Conservation (phyloP, 2,888 invertebrate genomes). For the Agonum fuliginosum region DNA sequence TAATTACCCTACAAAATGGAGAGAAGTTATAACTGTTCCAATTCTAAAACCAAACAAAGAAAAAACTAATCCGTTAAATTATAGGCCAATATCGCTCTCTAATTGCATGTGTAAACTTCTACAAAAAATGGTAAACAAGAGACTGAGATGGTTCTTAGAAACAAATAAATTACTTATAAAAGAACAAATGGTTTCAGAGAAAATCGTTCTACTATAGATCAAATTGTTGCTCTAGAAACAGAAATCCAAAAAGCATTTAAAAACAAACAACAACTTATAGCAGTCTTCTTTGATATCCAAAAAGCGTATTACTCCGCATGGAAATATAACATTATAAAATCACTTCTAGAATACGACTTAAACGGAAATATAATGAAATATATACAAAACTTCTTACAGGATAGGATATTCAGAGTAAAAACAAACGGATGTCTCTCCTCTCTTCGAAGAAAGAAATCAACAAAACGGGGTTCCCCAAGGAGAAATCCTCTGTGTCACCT, state of each 20-base stretch:
- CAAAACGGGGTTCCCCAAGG: conserved; percentile 33
- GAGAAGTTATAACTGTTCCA: conserved; percentile 3
- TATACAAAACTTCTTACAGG: background rate
- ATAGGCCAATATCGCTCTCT: conserved; percentile 50
- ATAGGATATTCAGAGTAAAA: conserved; percentile 27
- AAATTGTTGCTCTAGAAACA: background rate
- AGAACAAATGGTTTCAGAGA: conserved; percentile 24
- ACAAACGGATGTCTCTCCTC: background rate
- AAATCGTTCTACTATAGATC: conserved; percentile 10
- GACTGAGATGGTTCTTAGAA: conserved; percentile 13
- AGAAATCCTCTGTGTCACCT: background rate
- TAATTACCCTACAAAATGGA: conserved; percentile 6
- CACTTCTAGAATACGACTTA: background rate
- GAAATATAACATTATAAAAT: conserved; percentile 25
- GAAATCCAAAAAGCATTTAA: conserved; percentile 19
- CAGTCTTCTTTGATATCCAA: conserved; percentile 34
- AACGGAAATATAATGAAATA: conserved; percentile 11
- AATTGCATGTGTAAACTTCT: conserved; percentile 14
- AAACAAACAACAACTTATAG: conserved; percentile 19
- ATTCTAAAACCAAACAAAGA: conserved; percentile 19
- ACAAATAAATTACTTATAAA: conserved; percentile 8
- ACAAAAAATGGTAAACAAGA: conserved; percentile 34
- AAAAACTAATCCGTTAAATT: conserved; percentile 25
- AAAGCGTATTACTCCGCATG: conserved; percentile 1
- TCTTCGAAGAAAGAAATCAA: conserved; percentile 9